These are phyloP conservation scores for Brachionus sp. DNA, from an alignment of 1,140 invertebrate genomes.

Conservation along the genomic window DNA sequence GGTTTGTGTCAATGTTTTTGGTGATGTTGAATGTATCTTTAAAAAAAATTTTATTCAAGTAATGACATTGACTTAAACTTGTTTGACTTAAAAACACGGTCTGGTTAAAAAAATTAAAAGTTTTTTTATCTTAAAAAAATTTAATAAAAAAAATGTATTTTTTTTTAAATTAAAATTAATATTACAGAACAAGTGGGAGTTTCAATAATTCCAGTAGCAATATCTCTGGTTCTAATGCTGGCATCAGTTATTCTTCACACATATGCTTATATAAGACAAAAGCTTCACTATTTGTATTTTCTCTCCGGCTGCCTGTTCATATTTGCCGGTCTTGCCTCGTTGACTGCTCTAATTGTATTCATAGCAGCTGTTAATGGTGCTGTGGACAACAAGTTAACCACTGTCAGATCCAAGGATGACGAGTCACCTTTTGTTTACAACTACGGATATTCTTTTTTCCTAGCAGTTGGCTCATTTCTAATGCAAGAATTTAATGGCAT, in stretches of 20 bases:
- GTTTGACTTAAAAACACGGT: too few relatives aligned
- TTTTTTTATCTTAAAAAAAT: not conserved
- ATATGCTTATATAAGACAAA: not conserved
- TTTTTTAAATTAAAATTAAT: not conserved
- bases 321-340: constrained; percentile 34
- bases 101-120: too few relatives aligned
- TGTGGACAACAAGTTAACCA: not conserved
- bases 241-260: constrained; percentile 1
- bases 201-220: not conserved
- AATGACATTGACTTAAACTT: not conserved
- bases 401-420: not conserved
- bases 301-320: constrained; percentile 12
- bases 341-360: constrained; percentile 30
- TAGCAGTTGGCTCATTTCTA: not conserved
- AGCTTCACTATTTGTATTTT: not conserved
- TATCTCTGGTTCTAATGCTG: not conserved
- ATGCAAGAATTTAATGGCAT: constrained; percentile 24
- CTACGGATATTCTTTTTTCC: constrained; percentile 5
- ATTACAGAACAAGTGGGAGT: constrained; percentile 4
- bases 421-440: not conserved
- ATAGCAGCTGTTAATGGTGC: constrained; percentile 30
- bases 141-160: not conserved
- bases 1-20: too few relatives aligned
- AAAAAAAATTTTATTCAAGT: too few relatives aligned
- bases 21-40: too few relatives aligned